These are phyloP conservation scores for Euleptes europaea DNA, from an alignment of 2,113 vertebrate genomes.

Conservation along the genomic window DNA sequence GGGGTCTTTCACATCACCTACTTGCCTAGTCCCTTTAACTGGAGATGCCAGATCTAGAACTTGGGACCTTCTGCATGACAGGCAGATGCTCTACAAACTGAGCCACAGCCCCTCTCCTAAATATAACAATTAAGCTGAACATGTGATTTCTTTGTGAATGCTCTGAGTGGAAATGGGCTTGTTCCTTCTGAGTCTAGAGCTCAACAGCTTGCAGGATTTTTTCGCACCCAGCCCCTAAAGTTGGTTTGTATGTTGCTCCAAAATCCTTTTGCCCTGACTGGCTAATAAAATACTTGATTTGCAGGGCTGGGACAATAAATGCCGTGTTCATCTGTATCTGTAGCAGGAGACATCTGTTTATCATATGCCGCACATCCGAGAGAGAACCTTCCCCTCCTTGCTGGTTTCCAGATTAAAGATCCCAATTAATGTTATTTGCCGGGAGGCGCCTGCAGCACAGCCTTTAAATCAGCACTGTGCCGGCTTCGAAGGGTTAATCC, in stretches of 20 bases:
- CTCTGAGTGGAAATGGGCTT: too few relatives aligned
- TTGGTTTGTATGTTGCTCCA: not conserved
- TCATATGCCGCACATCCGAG: slow-evolving; percentile 39
- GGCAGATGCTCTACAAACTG: too few relatives aligned
- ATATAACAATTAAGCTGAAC: too few relatives aligned
- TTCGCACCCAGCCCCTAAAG: too few relatives aligned
- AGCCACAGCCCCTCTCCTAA: too few relatives aligned
- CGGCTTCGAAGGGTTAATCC: slow-evolving; percentile 57
- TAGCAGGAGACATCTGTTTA: slow-evolving; percentile 62
- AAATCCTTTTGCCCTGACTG: not conserved
- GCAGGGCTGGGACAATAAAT: not conserved
- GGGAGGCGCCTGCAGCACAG: slow-evolving; percentile 45
- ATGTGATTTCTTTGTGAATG: not conserved
- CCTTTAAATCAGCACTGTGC: slow-evolving; percentile 57
- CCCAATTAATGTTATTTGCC: slow-evolving; percentile 52
- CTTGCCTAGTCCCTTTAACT: too few relatives aligned
- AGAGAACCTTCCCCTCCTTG: slow-evolving; percentile 40
- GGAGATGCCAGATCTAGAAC: too few relatives aligned
- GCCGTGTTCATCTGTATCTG: slow-evolving; percentile 38
- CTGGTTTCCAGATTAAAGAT: slow-evolving; percentile 60
- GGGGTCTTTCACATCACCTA: too few relatives aligned
- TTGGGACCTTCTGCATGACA: too few relatives aligned
- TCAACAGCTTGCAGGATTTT: not conserved
- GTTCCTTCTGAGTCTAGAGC: too few relatives aligned
- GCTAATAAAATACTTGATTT: not conserved